phyloP scores from a whole-genome alignment of 1,140 invertebrate genomes.

The Penaeus chinensis region DNA sequence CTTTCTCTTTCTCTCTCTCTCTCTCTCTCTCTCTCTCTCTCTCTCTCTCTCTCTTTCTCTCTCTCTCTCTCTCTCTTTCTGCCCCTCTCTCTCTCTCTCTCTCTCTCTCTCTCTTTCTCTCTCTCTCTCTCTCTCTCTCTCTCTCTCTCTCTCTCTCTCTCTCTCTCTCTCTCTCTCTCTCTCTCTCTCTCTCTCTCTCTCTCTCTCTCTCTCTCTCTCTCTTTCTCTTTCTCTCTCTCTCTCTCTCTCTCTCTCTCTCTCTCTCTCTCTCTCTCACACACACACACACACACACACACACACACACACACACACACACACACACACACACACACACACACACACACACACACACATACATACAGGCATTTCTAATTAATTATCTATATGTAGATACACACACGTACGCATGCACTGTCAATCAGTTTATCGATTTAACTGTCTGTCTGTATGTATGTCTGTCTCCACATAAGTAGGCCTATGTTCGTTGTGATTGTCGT shows the following conservation, averaged over 20 bases:
- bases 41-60: not conserved
- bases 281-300: not conserved
- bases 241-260: conserved; percentile 2
- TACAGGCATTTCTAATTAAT: too few relatives aligned
- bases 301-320: conserved; percentile 16
- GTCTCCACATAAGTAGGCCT: too few relatives aligned
- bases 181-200: not conserved
- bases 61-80: not conserved
- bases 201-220: not conserved
- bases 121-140: not conserved
- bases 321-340: conserved; percentile 29
- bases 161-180: not conserved
- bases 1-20: not conserved
- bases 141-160: not conserved
- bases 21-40: conserved; percentile 14
- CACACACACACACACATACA: conserved; percentile 10
- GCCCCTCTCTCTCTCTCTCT: not conserved
- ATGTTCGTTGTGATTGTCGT: too few relatives aligned
- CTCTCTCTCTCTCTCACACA: not conserved
- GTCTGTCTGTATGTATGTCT: too few relatives aligned
- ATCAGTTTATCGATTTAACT: too few relatives aligned
- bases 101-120: not conserved
- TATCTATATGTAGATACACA: too few relatives aligned
- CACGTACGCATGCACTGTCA: too few relatives aligned
- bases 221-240: not conserved